Evolutionary conservation across 2,888 invertebrate species (phyloP).

Genomic region (Troides aeacus): DNA sequence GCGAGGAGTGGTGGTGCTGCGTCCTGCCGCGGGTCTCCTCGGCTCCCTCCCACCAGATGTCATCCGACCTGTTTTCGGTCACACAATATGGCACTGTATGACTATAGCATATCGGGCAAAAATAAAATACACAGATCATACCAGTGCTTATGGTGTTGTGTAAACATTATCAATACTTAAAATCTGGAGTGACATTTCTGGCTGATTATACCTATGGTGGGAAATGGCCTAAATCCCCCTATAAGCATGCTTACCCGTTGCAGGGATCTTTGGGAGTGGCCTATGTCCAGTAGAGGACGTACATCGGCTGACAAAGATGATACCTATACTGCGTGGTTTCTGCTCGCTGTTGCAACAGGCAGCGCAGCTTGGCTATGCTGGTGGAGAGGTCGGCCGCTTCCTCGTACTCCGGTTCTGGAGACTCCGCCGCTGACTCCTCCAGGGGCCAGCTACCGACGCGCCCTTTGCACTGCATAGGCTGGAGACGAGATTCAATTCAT

Average conservation of each 20-base stretch:
- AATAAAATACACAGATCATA: too few species aligned
- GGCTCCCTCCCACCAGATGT: conserved; percentile 67
- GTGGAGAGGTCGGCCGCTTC: conserved; percentile 86
- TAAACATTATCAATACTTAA: too few species aligned
- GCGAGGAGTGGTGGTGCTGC: conserved; percentile 61
- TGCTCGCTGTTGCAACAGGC: conserved; percentile 80
- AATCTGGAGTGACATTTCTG: too few species aligned
- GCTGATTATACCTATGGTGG: too few species aligned
- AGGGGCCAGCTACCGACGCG: conserved; percentile 22
- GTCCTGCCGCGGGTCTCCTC: conserved; percentile 66
- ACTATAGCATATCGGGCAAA: too few species aligned
- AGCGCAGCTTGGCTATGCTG: conserved; percentile 85
- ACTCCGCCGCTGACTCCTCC: conserved; percentile 54
- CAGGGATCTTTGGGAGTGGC: too few species aligned
- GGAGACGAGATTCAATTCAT: not conserved
- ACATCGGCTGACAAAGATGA: not conserved
- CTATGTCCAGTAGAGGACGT: too few species aligned
- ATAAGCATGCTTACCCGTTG: too few species aligned
- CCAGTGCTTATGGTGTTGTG: too few species aligned
- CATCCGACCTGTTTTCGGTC: conserved; percentile 42
- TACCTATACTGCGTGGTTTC: conserved; percentile 42
- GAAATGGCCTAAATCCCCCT: too few species aligned
- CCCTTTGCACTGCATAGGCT: conserved; percentile 5
- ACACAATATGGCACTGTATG: too few species aligned
- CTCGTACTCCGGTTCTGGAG: conserved; percentile 86